Evolutionary conservation across 2,797 vertebrate species (phyloP).

Genomic region (Epinephelus coioides): DNA sequence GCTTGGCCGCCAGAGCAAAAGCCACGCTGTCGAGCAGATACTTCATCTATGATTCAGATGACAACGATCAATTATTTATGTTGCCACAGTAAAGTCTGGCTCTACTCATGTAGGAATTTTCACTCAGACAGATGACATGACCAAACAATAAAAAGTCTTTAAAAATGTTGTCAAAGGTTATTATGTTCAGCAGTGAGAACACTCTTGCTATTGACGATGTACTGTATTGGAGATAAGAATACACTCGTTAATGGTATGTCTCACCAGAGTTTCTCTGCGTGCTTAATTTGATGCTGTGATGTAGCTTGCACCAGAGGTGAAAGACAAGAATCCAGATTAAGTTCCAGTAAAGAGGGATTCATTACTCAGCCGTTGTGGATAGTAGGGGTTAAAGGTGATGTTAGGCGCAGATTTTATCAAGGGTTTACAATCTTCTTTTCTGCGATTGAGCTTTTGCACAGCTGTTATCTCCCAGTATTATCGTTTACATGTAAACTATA

Average conservation of each 20-base stretch:
- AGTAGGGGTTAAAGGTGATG: not conserved
- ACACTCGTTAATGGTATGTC: not conserved
- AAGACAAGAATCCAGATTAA: slow-evolving; percentile 30
- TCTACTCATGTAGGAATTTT: not conserved
- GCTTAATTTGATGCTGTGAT: not conserved
- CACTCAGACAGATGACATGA: not conserved
- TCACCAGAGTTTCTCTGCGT: not conserved
- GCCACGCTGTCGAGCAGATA: slow-evolving; percentile 1
- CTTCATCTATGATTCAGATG: slow-evolving; percentile 49
- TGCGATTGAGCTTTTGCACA: not conserved
- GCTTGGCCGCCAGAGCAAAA: not conserved
- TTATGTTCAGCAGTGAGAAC: not conserved
- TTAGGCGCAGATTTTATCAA: slow-evolving; percentile 12
- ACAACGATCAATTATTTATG: slow-evolving; percentile 44
- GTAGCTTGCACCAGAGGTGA: slow-evolving; percentile 1
- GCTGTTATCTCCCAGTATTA: not conserved
- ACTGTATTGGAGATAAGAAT: not conserved
- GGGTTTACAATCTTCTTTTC: slow-evolving; percentile 6
- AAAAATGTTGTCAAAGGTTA: not conserved
- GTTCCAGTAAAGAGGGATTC: slow-evolving; percentile 23
- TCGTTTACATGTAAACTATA: not conserved
- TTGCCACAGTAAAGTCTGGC: slow-evolving; percentile 18
- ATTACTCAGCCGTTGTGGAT: not conserved
- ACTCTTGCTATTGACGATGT: not conserved
- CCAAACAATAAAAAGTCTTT: slow-evolving; percentile 3